Conservation (phyloP, 2,888 invertebrate species). For the Lasius platythorax region DNA sequence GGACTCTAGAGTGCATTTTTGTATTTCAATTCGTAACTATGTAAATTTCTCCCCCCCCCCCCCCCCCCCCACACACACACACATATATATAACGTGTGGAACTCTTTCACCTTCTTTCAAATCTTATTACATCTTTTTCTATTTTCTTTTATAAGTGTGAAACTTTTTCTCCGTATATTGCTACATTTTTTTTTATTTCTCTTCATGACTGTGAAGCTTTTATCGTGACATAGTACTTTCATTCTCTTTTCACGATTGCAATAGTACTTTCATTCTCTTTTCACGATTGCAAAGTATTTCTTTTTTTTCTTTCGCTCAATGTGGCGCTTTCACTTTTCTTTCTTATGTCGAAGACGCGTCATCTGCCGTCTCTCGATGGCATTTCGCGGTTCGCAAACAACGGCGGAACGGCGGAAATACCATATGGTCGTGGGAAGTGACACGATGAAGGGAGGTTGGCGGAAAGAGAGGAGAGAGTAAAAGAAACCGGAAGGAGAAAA, state of each 20-base stretch:
- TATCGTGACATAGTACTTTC: constrained; percentile 7
- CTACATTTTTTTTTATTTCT: neutral
- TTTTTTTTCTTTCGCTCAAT: neutral
- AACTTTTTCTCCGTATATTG: neutral
- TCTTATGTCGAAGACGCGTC: constrained; percentile 2
- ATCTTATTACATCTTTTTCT: constrained; percentile 1
- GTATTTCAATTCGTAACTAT: neutral
- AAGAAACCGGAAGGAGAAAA: constrained; percentile 58
- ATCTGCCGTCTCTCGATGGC: neutral
- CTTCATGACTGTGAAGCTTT: neutral
- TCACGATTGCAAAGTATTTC: neutral
- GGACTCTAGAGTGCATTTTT: neutral
- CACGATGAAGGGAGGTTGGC: neutral
- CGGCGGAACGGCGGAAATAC: neutral
- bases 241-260: constrained; percentile 15
- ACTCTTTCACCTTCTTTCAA: neutral
- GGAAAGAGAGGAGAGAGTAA: constrained; percentile 5
- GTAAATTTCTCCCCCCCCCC: neutral
- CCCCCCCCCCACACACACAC: neutral
- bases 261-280: constrained; percentile 19
- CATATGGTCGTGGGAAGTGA: neutral
- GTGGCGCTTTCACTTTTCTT: constrained; percentile 9
- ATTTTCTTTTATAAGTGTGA: constrained; percentile 7
- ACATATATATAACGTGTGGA: neutral
- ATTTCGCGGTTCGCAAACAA: constrained; percentile 34